A percentile compares a stretch with the other conserved stretches of the same genome.
Evolutionary conservation across 2,888 invertebrate species (phyloP).

Genomic region (Mythimna loreyi): DNA sequence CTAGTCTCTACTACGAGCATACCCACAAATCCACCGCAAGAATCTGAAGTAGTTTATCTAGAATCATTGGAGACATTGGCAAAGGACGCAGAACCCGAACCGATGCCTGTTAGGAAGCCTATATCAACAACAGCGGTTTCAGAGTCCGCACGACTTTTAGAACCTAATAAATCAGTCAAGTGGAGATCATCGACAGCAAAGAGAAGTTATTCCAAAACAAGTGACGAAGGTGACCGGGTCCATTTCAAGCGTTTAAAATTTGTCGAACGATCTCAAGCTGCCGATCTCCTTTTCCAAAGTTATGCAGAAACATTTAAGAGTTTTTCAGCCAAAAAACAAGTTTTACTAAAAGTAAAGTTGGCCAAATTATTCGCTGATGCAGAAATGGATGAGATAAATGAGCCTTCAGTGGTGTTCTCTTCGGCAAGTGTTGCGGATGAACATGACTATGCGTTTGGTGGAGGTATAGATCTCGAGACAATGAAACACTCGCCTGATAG

Average conservation of each 20-base stretch:
- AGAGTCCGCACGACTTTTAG: not conserved
- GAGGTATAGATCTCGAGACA: slow-evolving; percentile 1
- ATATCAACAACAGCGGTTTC: not conserved
- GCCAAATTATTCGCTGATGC: slow-evolving; percentile 49
- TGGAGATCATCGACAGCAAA: slow-evolving; percentile 7
- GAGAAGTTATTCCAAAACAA: not conserved
- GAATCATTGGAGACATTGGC: not conserved
- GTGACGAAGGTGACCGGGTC: slow-evolving; percentile 5
- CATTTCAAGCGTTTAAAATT: not conserved
- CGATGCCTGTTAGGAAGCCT: not conserved
- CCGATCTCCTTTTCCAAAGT: slow-evolving; percentile 47
- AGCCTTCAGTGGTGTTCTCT: slow-evolving; percentile 5
- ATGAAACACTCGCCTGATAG: slow-evolving; percentile 5
- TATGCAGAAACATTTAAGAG: slow-evolving; percentile 46
- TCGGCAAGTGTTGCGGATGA: not conserved
- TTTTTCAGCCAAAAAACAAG: slow-evolving; percentile 34
- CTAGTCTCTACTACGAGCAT: not conserved
- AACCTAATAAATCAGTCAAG: not conserved
- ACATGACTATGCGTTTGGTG: not conserved
- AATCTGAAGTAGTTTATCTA: not conserved
- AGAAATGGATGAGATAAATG: slow-evolving; percentile 33
- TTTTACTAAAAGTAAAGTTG: slow-evolving; percentile 35
- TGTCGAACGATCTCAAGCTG: not conserved
- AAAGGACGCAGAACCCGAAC: not conserved
- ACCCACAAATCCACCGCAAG: not conserved